Conservation (phyloP, 2,888 invertebrate genomes). For the Sinhomidia bicolor region DNA sequence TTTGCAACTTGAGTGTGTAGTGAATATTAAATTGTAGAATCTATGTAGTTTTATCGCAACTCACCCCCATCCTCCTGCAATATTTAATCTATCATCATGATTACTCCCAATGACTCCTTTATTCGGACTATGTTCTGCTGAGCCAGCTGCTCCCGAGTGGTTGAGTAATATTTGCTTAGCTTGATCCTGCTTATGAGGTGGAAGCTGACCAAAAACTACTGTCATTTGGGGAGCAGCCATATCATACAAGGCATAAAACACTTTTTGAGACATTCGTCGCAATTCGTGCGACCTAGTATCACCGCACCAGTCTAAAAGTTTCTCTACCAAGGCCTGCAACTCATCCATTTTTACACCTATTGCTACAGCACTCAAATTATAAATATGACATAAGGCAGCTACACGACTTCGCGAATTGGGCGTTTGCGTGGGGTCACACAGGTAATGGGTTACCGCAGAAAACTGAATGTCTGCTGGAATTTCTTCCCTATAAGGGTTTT, state of each 20-base stretch:
- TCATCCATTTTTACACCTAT: constrained; percentile 77
- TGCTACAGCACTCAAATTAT: constrained; percentile 76
- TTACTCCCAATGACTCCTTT: constrained; percentile 26
- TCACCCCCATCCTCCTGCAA: constrained; percentile 78
- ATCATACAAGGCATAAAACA: constrained; percentile 79
- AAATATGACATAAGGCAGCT: constrained; percentile 83
- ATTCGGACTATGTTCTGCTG: constrained; percentile 63
- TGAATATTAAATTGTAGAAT: too few relatives aligned
- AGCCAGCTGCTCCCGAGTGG: constrained; percentile 58
- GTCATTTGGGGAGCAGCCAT: constrained; percentile 80
- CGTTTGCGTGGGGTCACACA: constrained; percentile 95
- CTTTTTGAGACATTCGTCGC: constrained; percentile 79
- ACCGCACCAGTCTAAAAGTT: constrained; percentile 79
- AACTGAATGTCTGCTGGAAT: constrained; percentile 86
- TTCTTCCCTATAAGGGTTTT: constrained; percentile 83
- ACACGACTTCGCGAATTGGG: constrained; percentile 87
- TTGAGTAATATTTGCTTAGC: constrained; percentile 78
- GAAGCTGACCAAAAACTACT: constrained; percentile 77
- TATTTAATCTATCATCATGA: constrained; percentile 66
- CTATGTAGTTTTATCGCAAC: constrained; percentile 17
- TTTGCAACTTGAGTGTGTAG: too few relatives aligned
- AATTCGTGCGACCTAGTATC: constrained; percentile 79
- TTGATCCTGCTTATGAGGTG: constrained; percentile 79
- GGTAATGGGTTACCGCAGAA: constrained; percentile 86
- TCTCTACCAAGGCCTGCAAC: constrained; percentile 77